These are phyloP conservation scores for Lepidurus arcticus DNA, from an alignment of 1,140 invertebrate species.

Conservation along the genomic window DNA sequence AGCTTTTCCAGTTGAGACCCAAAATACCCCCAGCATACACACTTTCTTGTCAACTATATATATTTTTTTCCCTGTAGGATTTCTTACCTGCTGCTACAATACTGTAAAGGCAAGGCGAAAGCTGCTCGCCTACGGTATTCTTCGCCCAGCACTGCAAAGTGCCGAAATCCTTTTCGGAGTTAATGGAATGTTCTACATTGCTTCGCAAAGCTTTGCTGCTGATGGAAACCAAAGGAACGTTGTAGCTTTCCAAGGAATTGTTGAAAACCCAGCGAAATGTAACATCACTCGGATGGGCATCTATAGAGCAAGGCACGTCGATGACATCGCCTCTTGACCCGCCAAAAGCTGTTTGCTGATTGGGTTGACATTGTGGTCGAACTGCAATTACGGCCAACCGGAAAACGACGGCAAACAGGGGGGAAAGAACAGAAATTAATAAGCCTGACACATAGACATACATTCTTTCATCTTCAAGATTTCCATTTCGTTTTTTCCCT, in stretches of 20 bases:
- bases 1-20: slow-evolving; percentile 1
- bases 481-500: not conserved
- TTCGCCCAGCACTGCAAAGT: slow-evolving; percentile 78
- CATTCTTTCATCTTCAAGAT: not conserved
- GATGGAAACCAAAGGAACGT: slow-evolving; percentile 23
- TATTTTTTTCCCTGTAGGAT: not conserved
- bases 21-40: not conserved
- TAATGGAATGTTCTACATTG: slow-evolving; percentile 58
- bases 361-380: slow-evolving; percentile 43
- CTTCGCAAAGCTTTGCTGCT: slow-evolving; percentile 52
- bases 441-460: not conserved
- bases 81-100: slow-evolving; percentile 48
- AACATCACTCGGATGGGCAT: slow-evolving; percentile 78
- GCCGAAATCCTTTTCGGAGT: slow-evolving; percentile 62
- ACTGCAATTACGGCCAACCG: slow-evolving; percentile 50
- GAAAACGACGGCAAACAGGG: not conserved
- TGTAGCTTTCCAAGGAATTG: slow-evolving; percentile 53
- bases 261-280: slow-evolving; percentile 88
- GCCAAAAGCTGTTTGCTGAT: slow-evolving; percentile 45
- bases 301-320: slow-evolving; percentile 75
- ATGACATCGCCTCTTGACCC: slow-evolving; percentile 74
- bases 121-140: slow-evolving; percentile 72
- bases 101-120: slow-evolving; percentile 70
- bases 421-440: not conserved
- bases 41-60: not conserved